A percentile compares a stretch with the other conserved stretches of the same genome.
phyloP scores from a whole-genome alignment of 2,113 vertebrate genomes.

The Callipepla californica region DNA sequence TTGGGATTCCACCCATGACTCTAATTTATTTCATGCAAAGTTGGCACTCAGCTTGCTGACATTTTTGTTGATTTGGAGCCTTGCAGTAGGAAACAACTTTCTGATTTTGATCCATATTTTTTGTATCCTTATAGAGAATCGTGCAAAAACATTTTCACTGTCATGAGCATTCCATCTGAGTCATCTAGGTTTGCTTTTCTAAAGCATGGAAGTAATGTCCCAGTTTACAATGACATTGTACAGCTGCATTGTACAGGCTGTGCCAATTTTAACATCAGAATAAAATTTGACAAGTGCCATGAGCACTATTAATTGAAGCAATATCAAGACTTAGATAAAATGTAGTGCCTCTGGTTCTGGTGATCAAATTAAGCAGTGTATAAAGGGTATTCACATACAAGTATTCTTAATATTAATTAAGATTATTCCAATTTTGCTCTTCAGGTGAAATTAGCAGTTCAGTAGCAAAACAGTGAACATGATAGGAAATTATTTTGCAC shows the following conservation, averaged over 20 bases:
- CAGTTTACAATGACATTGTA: background rate
- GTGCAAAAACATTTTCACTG: background rate
- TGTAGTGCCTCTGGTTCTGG: background rate
- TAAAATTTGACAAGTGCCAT: background rate
- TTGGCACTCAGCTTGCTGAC: background rate
- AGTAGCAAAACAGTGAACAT: background rate
- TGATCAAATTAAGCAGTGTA: background rate
- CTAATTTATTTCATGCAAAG: background rate
- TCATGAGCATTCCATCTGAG: background rate
- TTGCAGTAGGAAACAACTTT: background rate
- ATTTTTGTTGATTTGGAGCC: background rate
- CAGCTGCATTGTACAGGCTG: background rate
- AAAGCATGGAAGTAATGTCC: background rate
- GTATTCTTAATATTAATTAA: background rate
- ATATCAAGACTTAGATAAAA: background rate
- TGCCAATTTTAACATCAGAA: background rate
- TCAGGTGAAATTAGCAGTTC: background rate
- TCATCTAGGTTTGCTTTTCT: background rate
- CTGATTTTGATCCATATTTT: background rate
- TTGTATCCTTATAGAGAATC: background rate
- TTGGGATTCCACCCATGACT: background rate
- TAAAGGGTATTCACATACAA: background rate
- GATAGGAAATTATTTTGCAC: background rate
- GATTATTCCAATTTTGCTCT: background rate
- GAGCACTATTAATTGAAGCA: background rate